Evolutionary conservation across 2,113 vertebrate genomes (phyloP).

Genomic region (Sylvia atricapilla): DNA sequence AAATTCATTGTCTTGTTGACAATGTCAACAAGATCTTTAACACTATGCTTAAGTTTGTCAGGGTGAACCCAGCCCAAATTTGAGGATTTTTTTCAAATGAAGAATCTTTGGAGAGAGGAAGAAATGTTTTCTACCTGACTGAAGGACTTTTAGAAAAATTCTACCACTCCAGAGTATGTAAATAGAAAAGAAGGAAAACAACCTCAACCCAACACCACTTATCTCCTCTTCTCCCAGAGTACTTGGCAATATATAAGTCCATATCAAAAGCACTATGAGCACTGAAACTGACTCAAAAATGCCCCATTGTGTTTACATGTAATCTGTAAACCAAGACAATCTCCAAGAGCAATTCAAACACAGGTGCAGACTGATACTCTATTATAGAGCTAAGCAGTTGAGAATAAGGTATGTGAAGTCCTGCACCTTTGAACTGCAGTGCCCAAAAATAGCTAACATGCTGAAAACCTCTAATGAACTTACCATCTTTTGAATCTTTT

Average conservation of each 20-base stretch:
- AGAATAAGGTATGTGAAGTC: not conserved
- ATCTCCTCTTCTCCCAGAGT: not conserved
- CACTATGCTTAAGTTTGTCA: not conserved
- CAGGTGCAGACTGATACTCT: not conserved
- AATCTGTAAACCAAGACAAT: not conserved
- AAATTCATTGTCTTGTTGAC: not conserved
- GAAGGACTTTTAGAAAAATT: not conserved
- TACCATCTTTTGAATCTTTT: not conserved
- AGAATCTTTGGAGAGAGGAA: not conserved
- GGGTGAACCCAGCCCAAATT: not conserved
- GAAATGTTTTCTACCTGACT: not conserved
- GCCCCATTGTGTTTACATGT: not conserved
- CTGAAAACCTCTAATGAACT: not conserved
- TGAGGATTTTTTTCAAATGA: not conserved
- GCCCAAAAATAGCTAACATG: not conserved
- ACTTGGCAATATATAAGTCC: not conserved
- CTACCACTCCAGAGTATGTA: not conserved
- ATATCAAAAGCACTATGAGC: not conserved
- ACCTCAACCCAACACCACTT: fast-evolving
- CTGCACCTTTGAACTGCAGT: not conserved
- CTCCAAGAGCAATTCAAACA: not conserved
- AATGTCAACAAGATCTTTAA: not conserved
- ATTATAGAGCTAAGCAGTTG: not conserved
- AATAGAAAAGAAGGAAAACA: not conserved
- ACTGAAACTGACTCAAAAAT: not conserved